Conservation (phyloP, 2,113 vertebrate genomes). For the Paracanthobrama guichenoti region DNA sequence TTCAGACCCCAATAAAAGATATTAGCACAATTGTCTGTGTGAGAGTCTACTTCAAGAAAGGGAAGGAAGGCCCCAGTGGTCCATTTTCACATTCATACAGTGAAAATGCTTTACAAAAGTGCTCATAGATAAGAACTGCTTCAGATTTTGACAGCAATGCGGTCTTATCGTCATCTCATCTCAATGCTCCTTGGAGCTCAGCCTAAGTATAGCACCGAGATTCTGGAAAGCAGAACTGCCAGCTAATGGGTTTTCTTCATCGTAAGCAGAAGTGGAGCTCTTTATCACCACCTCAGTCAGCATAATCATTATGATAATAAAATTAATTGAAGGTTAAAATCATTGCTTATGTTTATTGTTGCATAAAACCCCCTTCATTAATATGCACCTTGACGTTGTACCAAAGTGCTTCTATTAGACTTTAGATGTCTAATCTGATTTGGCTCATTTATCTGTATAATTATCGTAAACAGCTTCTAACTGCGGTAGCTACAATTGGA, state of each 20-base stretch:
- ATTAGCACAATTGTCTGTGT: constrained; percentile 8
- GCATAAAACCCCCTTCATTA: constrained; percentile 17
- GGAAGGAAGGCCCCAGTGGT: not conserved
- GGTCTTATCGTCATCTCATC: constrained; percentile 37
- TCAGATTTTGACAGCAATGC: constrained; percentile 5
- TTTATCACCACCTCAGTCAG: constrained; percentile 5
- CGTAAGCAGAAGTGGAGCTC: not conserved
- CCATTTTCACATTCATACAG: constrained; percentile 11
- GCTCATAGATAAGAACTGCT: not conserved
- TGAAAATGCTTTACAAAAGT: not conserved
- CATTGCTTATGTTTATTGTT: constrained; percentile 24
- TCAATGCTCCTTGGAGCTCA: constrained; percentile 33
- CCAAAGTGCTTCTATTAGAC: constrained; percentile 26
- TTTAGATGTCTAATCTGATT: constrained; percentile 26
- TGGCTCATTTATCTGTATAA: constrained; percentile 26
- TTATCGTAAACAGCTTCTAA: constrained; percentile 5
- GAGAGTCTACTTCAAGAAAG: constrained; percentile 3
- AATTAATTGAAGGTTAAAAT: constrained; percentile 22
- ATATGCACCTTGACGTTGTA: not conserved
- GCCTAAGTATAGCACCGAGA: constrained; percentile 30
- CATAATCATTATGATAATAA: constrained; percentile 24
- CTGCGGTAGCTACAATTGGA: not conserved
- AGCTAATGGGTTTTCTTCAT: constrained; percentile 31
- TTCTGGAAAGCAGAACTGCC: constrained; percentile 10
- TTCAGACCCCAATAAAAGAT: constrained; percentile 34